Base-by-base conservation (phyloP, 2,888 invertebrate species). In the Macrosoma leucophasiata region DNA sequence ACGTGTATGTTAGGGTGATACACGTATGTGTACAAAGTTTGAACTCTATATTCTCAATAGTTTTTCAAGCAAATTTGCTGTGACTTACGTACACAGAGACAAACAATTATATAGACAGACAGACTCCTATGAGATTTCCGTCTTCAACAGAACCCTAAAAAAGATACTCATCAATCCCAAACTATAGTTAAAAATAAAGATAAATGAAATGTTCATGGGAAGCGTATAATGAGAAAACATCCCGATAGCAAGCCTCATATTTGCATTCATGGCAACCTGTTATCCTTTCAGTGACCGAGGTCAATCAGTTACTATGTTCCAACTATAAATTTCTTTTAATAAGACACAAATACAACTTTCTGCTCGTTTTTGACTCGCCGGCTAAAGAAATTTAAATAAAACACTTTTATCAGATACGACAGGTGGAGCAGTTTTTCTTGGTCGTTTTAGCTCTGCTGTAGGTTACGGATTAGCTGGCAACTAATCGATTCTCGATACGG, bases 321-420 rank as follows among this genome's bases (percentile, higher is more conserved):
- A 74, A 72, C 82, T 79, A 84, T 84, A 84, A 82, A 84, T 84
- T 84, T 82, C 70, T 74, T 82, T 84, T 84, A 84, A 84, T 84
- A 82, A 82, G 84, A 84, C 84, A 84, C 82, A 84, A 84, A 79
- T 76, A 60, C 68, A 59, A 62, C 70, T 65, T 72, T 68, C 52
- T 75, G 69, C 61, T 81, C 67, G 67, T 82, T 82, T 84, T 78
- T 73, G 74, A 67, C 59, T 73, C 68, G 70, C 72, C 65, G 69
- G 61, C 68, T 63, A 70, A 70, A 73, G 71, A 81, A 78, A 84
- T 84, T 82, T 81, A 79, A 84, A 84, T 82, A 76, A 81, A 79
- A 82, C 73, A 76, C 67, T 79, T 77, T 79, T 82, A 84, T 82
- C 82, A 81, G 81, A 79, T 82, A 72, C 79, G 84, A 82, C 82